Conservation (phyloP, 2,888 invertebrate species). For the Gnatocerus cornutus region DNA sequence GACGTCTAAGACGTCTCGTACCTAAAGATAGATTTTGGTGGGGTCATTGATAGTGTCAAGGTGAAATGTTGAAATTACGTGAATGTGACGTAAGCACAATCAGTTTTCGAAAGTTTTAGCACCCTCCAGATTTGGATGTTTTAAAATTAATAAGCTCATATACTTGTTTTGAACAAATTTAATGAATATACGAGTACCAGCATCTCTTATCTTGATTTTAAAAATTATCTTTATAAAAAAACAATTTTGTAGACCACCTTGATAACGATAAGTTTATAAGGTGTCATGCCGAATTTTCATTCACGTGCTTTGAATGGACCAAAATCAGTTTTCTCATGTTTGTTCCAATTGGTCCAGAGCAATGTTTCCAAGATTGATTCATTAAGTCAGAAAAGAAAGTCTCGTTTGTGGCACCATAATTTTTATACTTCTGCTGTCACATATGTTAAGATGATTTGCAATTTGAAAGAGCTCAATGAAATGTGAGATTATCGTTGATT, state of each 20-base stretch:
- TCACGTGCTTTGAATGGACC: too few relatives aligned
- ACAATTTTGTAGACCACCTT: not conserved
- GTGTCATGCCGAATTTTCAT: too few relatives aligned
- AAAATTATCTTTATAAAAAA: not conserved
- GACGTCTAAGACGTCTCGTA: constrained; percentile 18
- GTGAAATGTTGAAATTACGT: constrained; percentile 14
- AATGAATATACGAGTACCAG: not conserved
- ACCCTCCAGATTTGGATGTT: not conserved
- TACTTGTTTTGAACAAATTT: not conserved
- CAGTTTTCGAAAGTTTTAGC: not conserved
- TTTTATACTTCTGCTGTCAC: too few relatives aligned
- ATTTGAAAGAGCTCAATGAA: too few relatives aligned
- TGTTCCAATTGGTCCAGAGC: too few relatives aligned
- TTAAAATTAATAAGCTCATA: not conserved
- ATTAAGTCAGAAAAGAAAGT: too few relatives aligned
- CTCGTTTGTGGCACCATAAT: too few relatives aligned
- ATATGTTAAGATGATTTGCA: too few relatives aligned
- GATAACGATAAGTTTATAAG: not conserved
- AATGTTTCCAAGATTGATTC: too few relatives aligned
- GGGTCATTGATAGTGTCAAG: constrained; percentile 24
- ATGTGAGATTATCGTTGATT: too few relatives aligned
- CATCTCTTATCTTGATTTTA: constrained; percentile 1
- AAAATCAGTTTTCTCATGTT: too few relatives aligned
- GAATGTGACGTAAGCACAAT: not conserved
- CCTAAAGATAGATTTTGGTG: constrained; percentile 20